These are phyloP conservation scores for Drosophila azteca DNA, from an alignment of 1,140 invertebrate species.

Conservation along the genomic window DNA sequence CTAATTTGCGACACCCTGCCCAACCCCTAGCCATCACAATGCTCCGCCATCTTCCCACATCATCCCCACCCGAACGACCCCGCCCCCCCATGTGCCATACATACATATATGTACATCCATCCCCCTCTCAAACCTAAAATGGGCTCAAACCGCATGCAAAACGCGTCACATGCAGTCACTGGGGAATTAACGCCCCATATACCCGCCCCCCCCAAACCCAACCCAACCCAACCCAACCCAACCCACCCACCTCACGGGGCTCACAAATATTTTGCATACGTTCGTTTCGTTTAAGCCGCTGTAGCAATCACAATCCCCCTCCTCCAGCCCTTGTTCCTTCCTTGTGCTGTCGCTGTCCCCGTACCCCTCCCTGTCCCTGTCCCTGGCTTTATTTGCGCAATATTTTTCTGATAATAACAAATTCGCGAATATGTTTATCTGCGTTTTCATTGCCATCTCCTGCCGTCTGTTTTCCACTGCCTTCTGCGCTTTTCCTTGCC, in stretches of 20 bases:
- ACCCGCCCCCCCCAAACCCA: slow-evolving; percentile 6
- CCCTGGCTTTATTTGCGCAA: slow-evolving; percentile 70
- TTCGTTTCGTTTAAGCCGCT: slow-evolving; percentile 45
- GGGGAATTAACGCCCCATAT: slow-evolving; percentile 62
- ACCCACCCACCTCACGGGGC: neutral
- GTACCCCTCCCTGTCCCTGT: neutral
- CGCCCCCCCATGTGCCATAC: no score
- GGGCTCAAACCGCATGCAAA: slow-evolving; percentile 72
- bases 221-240: no score
- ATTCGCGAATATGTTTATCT: slow-evolving; percentile 82
- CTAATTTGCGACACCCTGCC: slow-evolving; percentile 68
- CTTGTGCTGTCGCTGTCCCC: neutral
- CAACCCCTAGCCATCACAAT: neutral
- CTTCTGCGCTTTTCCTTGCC: slow-evolving; percentile 5
- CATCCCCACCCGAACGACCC: neutral
- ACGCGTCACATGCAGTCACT: slow-evolving; percentile 77
- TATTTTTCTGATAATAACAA: slow-evolving; percentile 82
- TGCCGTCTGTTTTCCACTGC: slow-evolving; percentile 52
- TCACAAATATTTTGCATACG: slow-evolving; percentile 31
- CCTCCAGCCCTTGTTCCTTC: neutral
- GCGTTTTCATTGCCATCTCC: slow-evolving; percentile 73
- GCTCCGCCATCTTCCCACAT: slow-evolving; percentile 1
- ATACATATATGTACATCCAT: no score
- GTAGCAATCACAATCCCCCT: slow-evolving; percentile 19
- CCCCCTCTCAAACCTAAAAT: slow-evolving; percentile 36